phyloP scores from a whole-genome alignment of 2,797 vertebrate genomes.

The Hydrolagus colliei region DNA sequence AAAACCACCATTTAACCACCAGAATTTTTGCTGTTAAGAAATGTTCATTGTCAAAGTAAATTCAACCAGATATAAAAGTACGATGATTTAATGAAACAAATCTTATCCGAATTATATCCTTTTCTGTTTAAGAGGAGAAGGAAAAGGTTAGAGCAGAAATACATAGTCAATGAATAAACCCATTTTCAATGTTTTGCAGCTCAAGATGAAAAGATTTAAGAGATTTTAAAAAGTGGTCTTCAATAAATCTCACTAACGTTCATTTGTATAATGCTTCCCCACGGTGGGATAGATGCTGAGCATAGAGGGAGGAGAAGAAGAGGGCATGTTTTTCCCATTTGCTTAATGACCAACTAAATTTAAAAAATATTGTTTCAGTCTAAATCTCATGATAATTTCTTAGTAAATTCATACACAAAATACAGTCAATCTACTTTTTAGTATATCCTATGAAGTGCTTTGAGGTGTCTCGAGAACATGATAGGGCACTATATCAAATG shows the following conservation, averaged over 20 bases:
- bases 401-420: too few relatives aligned
- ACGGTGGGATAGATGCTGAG: neutral
- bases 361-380: too few relatives aligned
- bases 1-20: neutral
- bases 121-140: neutral
- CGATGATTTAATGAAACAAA: neutral
- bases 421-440: too few relatives aligned
- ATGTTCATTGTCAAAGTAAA: neutral
- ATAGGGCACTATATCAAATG: too few relatives aligned
- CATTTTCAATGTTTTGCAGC: neutral
- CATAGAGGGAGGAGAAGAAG: neutral
- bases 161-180: neutral
- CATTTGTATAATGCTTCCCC: neutral
- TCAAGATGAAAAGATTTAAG: too few relatives aligned
- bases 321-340: too few relatives aligned
- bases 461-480: too few relatives aligned
- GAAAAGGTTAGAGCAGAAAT: neutral
- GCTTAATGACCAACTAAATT: too few relatives aligned
- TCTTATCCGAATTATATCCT: neutral
- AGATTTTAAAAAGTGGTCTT: too few relatives aligned
- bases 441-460: too few relatives aligned
- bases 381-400: too few relatives aligned
- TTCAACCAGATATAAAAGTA: neutral
- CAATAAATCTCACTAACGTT: too few relatives aligned
- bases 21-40: neutral